A percentile compares a stretch with the other conserved stretches of the same genome.
Evolutionary conservation across 2,797 vertebrate species (phyloP).

Genomic region (Adelosebastes latens): DNA sequence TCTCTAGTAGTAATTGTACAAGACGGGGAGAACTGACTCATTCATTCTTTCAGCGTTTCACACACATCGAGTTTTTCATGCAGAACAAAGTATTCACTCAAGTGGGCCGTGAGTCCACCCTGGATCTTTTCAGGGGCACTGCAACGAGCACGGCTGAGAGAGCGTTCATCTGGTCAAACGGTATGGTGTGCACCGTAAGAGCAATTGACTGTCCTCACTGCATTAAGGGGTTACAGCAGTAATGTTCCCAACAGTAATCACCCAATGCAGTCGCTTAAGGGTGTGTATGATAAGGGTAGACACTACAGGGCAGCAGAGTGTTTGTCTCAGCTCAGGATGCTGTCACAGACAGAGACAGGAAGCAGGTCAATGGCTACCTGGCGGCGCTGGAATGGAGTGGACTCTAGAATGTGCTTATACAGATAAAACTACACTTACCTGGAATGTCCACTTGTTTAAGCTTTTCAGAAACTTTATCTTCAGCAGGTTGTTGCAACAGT

Average conservation of each 20-base stretch:
- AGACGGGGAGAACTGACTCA: not conserved
- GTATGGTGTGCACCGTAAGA: not conserved
- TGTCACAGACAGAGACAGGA: slow-evolving; percentile 7
- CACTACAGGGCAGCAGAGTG: slow-evolving; percentile 44
- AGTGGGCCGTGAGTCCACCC: not conserved
- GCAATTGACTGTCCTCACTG: not conserved
- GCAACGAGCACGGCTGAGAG: not conserved
- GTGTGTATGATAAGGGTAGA: slow-evolving; percentile 22
- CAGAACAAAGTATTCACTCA: not conserved
- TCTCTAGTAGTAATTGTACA: not conserved
- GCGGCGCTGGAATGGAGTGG: not conserved
- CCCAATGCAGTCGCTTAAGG: not conserved
- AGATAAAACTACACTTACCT: not conserved
- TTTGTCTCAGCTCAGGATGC: slow-evolving; percentile 28
- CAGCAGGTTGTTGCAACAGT: not conserved
- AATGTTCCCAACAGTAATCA: slow-evolving; percentile 2
- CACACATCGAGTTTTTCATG: not conserved
- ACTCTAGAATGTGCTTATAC: not conserved
- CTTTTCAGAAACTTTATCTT: not conserved
- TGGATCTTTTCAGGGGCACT: not conserved
- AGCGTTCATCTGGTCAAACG: not conserved
- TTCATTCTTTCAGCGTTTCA: not conserved
- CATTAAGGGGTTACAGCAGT: not conserved
- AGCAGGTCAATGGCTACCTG: slow-evolving; percentile 1
- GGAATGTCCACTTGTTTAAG: not conserved